Evolutionary conservation across 2,797 vertebrate species (phyloP), one percentile per base, ranked within the genome.

Genomic region (Euthynnus affinis): DNA sequence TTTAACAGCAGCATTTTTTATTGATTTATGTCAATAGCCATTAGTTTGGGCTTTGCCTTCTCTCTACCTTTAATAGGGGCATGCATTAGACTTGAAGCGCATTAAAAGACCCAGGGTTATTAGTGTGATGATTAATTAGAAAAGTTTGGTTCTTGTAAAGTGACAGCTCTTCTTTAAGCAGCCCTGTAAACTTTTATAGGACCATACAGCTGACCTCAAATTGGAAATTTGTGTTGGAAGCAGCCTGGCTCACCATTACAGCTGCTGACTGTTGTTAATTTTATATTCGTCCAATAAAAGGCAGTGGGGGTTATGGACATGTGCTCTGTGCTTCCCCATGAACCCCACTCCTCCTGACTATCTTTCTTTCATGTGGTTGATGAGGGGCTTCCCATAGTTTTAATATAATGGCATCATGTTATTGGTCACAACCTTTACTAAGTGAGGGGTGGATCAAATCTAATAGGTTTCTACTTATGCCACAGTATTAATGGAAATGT

Each of bases 261-360:
- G 93, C 93, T 94, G 82, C 88, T 91, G 89, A 85, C 94, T 97
- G 97, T 94, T 97, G 97, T 97, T 98, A 98, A 98, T 98, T 98
- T 98, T 98, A 98, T 96, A 97, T 97, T 95, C 96, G 95, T 95
- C 95, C 93, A 96, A 97, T 98, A 98, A 98, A 98, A 98, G 93
- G 89, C 94, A 95, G 95, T 86, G 84, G 95, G 94, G 94, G 88
- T 93, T 92, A 89, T 81, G 78, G 81, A 72, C 89, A 89, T 91
- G 88, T 51, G 72, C 86, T 51, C 69, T 75, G 34, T 60, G 76
- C 71, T 62, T 81, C 78, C 73, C 81, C 53, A n/a, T 84, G 84
- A 87, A 81, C 84, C 80, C 76, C 59, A 56, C 37, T 80, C 44
- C 25, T 78, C 63, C 56, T 37, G 57, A 68, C 74, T 80, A 46